Evolutionary conservation across 1,140 invertebrate genomes (phyloP), one percentile per base, ranked within the genome.

Genomic region (Calycopis cecrops): DNA sequence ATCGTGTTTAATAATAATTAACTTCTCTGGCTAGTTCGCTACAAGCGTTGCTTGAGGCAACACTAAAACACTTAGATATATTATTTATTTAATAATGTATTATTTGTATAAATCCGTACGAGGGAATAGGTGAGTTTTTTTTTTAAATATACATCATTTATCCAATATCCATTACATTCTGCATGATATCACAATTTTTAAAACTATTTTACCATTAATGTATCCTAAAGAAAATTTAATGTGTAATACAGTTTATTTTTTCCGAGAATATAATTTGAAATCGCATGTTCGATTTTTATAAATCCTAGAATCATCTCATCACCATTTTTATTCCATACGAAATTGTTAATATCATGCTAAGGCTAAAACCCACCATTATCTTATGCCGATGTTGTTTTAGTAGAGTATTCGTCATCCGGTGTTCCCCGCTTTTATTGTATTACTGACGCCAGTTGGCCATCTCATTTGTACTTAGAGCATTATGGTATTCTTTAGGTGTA

Each of bases 281-380:
- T 16, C 14, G 40, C 40, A 44, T 44, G 40, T 44, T 44, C 40
- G 16, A 44, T 9, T 44, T 37, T 44, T 44, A 28, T 44, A 16
- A 44, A 16, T 44, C 40, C 4, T 44, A 44, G 40, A 44, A 44
- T 44, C 40, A 16, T 44, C 9, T 44, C 40, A 44, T 44, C 40
- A 44, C 14, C 40, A 16, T 44, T 44, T 14, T 16, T 44, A 16
- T 17, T 44, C 17, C 16, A 14, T 16, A 16, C 40, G 40, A 28
- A 28, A 28, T 44, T 44, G 40, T 44, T 44, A 44, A 44, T 44
- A 44, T 44, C 40, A 44, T 44, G 40, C 40, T 44, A 44, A 28
- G 11, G n/a, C 38, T 11, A 14, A 40, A 16, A 14, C 40, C 40
- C 40, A 44, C 40, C 40, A 44, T 44, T 44, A 44, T 44, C 40